Evolutionary conservation across 2,113 vertebrate genomes (phyloP), one percentile per base, ranked within the genome.

Genomic region (Phycodurus eques): DNA sequence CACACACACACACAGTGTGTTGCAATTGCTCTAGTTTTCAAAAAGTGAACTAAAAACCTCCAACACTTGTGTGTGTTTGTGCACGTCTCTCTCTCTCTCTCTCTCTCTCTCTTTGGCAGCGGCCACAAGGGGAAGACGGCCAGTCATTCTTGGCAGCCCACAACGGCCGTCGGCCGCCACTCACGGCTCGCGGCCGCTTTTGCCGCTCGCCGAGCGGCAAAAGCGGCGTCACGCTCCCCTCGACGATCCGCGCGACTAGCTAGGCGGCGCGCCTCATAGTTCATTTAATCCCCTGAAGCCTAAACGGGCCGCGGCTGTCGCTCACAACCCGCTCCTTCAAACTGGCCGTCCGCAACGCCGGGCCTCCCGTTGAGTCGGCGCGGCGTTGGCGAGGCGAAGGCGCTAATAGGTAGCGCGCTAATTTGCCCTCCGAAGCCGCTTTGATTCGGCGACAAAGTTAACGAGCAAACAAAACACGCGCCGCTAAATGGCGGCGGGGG

Each of bases 391-490:
- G 60, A 77, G 72, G 86, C 85, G 86, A 86, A 85, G 76, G 54
- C 71, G 12, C 78, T 76, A 75, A 89, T 84, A 84, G 85, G 77
- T 68, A 65, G 81, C 76, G 67, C 68, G 67, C 49, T 88, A 79
- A 89, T 90, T 84, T 75, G 81, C 9, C 84, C 85, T 74, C 86
- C 56, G 68, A 74, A 83, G 82, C 79, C 0, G 62, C 84, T 87
- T 83, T 91, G 90, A 90, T 88, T 81, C 79, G 79, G 83, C 84
- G 89, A 89, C 89, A 89, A 85, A 82, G 88, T 87, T 89, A 91
- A 90, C 86, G 85, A 82, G 77, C 49, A 83, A 88, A 89, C 83
- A 85, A 84, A 91, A 88, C 80, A 77, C 70, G 80, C 70, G 80
- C 72, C 51, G 82, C 79, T 70, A 63, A 78, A 80, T 69, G 77